These are phyloP conservation scores for Aporophyla nigra DNA, from an alignment of 2,888 invertebrate species.

Conservation along the genomic window DNA sequence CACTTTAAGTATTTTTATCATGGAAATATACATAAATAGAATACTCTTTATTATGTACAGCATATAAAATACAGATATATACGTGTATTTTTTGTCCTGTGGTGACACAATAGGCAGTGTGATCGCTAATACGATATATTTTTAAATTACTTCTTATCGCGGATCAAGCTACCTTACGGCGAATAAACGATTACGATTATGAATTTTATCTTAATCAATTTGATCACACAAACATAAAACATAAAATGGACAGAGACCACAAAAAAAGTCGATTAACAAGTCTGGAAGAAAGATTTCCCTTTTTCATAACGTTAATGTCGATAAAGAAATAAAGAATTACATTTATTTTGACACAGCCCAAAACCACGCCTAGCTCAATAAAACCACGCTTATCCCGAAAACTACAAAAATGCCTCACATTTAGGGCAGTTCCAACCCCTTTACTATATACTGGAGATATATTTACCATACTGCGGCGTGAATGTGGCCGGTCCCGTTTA, in stretches of 20 bases:
- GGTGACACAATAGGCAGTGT: no score
- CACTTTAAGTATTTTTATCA: not conserved
- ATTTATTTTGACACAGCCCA: not conserved
- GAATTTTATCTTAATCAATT: not conserved
- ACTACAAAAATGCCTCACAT: not conserved
- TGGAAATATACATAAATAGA: not conserved
- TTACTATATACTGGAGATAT: not conserved
- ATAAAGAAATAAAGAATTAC: not conserved
- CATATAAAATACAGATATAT: no score
- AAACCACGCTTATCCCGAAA: not conserved
- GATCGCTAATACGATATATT: no score
- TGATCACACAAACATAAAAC: not conserved
- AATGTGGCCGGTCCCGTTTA: constrained; percentile 13
- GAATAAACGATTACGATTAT: no score
- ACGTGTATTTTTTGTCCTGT: no score
- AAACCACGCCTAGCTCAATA: not conserved
- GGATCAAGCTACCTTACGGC: not conserved
- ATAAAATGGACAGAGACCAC: not conserved
- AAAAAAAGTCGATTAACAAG: not conserved
- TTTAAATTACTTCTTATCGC: not conserved
- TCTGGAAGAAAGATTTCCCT: not conserved
- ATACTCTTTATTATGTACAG: no score
- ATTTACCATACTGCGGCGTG: not conserved
- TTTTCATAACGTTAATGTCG: not conserved
- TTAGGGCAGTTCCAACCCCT: constrained; percentile 20